Percentiles rank a stretch among this genome's conserved stretches.
Evolutionary conservation across 2,113 vertebrate species (phyloP).

Genomic region (Pangasianodon hypophthalmus): DNA sequence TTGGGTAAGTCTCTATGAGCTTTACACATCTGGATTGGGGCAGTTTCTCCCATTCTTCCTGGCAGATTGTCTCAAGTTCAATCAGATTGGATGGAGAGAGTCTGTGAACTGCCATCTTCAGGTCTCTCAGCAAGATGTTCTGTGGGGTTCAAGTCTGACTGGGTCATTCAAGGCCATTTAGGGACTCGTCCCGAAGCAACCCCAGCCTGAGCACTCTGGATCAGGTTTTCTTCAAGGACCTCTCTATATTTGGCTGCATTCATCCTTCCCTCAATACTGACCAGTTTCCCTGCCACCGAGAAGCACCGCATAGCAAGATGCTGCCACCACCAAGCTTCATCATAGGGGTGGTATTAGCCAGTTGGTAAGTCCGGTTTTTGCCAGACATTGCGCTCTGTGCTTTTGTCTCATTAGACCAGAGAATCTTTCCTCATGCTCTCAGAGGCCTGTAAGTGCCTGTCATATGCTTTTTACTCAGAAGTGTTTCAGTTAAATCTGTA

Average conservation of each 20-base stretch:
- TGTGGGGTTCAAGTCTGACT: neutral
- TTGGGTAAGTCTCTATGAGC: neutral
- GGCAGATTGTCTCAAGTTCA: neutral
- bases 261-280: neutral
- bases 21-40: neutral
- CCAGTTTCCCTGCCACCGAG: neutral
- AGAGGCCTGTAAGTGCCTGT: neutral
- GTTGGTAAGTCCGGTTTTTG: neutral
- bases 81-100: neutral
- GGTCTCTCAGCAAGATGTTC: neutral
- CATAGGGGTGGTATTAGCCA: neutral
- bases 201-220: neutral
- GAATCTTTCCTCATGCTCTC: neutral
- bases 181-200: neutral
- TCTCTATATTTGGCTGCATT: neutral
- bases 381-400: neutral
- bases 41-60: neutral
- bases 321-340: neutral
- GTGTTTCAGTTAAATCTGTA: neutral
- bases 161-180: neutral
- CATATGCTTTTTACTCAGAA: neutral
- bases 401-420: neutral
- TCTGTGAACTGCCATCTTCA: neutral
- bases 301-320: neutral
- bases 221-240: neutral